Conservation (phyloP, 2,797 vertebrate species). For the Heterohyrax brucei region DNA sequence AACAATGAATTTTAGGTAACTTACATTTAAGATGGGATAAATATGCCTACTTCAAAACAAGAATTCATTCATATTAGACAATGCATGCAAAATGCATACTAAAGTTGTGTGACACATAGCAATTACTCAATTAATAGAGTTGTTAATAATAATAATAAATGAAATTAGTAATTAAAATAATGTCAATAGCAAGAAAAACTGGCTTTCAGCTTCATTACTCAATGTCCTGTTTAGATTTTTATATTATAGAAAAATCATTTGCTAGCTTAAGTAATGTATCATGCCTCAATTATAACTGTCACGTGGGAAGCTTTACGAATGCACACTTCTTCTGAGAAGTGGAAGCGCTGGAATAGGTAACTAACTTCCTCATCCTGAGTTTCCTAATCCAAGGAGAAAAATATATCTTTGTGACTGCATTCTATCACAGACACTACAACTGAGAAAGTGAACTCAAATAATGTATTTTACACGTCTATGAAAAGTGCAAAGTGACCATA, state of each 20-base stretch:
- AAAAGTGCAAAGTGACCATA: not conserved
- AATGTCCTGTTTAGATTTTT: slow-evolving; percentile 76
- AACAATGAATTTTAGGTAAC: slow-evolving; percentile 1
- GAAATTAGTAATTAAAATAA: slow-evolving; percentile 79
- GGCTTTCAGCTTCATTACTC: slow-evolving; percentile 78
- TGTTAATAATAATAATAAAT: slow-evolving; percentile 75
- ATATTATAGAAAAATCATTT: slow-evolving; percentile 78
- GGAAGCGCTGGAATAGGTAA: slow-evolving; percentile 68
- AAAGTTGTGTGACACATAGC: slow-evolving; percentile 57
- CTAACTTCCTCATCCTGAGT: slow-evolving; percentile 43
- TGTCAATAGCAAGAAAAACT: slow-evolving; percentile 70
- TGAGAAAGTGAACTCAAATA: slow-evolving; percentile 51
- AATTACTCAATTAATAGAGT: slow-evolving; percentile 60
- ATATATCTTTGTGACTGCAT: not conserved
- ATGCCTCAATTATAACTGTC: slow-evolving; percentile 80
- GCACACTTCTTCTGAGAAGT: slow-evolving; percentile 61
- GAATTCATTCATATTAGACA: slow-evolving; percentile 41
- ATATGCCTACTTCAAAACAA: slow-evolving; percentile 29
- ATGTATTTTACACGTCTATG: slow-evolving; percentile 12
- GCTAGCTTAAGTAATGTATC: slow-evolving; percentile 73
- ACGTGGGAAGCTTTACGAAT: slow-evolving; percentile 74
- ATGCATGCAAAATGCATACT: not conserved
- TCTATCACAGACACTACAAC: not conserved
- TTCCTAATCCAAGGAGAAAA: slow-evolving; percentile 47
- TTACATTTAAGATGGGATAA: slow-evolving; percentile 46